phyloP scores from a whole-genome alignment of 2,888 invertebrate genomes.

The Dicroscelio sp. region DNA sequence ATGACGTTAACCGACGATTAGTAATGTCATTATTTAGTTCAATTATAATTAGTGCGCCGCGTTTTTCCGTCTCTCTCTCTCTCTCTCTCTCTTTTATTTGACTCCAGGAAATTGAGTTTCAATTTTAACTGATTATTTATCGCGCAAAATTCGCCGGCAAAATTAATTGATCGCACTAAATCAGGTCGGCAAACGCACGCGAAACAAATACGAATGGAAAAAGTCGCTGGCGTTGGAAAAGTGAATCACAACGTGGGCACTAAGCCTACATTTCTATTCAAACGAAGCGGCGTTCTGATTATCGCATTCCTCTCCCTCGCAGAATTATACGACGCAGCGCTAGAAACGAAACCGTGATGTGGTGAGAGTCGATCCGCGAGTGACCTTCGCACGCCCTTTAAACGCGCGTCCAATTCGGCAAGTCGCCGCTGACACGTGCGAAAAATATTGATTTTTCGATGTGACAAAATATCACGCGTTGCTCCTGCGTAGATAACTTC shows the following conservation, averaged over 20 bases:
- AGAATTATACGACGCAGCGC: constrained; percentile 46
- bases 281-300: constrained; percentile 59
- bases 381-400: constrained; percentile 78
- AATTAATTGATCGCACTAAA: no score
- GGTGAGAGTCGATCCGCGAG: constrained; percentile 71
- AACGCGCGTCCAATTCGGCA: constrained; percentile 67
- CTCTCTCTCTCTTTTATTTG: no score
- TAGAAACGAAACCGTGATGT: constrained; percentile 61
- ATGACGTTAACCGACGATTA: no score
- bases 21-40: no score
- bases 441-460: constrained; percentile 73
- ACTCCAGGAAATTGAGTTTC: no score
- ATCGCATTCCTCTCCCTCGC: constrained; percentile 60
- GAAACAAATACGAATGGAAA: not conserved
- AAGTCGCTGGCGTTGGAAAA: constrained; percentile 22
- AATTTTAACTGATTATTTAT: no score
- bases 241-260: constrained; percentile 10
- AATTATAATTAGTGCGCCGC: no score
- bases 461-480: constrained; percentile 52
- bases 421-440: constrained; percentile 71
- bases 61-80: no score
- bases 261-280: constrained; percentile 57
- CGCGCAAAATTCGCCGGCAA: no score
- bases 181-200: not conserved
- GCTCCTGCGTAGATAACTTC: not conserved